Conservation (phyloP, 2,888 invertebrate genomes). For the Clusia tigrina region DNA sequence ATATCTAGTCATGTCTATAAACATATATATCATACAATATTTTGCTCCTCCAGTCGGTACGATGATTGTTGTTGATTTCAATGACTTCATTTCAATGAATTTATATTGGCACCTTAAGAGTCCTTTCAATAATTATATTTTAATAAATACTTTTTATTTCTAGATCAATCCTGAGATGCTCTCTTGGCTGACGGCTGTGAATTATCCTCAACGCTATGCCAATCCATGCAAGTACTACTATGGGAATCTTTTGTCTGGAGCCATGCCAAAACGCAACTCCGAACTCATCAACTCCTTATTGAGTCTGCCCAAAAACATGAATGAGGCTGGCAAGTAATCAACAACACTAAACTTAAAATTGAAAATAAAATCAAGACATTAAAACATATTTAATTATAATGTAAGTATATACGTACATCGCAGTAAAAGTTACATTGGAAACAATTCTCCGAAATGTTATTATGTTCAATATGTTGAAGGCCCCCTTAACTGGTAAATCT, state of each 20-base stretch:
- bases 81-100: background rate
- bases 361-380: too few species aligned
- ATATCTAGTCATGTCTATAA: too few species aligned
- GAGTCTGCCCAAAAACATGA: conserved; percentile 78
- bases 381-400: too few species aligned
- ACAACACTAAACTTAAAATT: background rate
- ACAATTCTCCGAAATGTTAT: too few species aligned
- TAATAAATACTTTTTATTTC: background rate
- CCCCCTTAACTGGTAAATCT: too few species aligned
- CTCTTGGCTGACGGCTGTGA: conserved; percentile 54
- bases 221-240: conserved; percentile 47
- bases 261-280: conserved; percentile 72
- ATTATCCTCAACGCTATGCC: conserved; percentile 48
- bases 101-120: background rate
- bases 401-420: background rate
- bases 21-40: too few species aligned
- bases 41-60: too few species aligned
- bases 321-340: conserved; percentile 76
- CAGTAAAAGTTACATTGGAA: too few species aligned
- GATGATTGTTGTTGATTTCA: too few species aligned
- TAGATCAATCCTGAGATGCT: conserved; percentile 55
- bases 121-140: background rate
- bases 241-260: conserved; percentile 44
- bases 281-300: conserved; percentile 79
- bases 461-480: too few species aligned